These are phyloP conservation scores for Hybognathus amarus DNA, from an alignment of 2,797 vertebrate species.

Conservation along the genomic window DNA sequence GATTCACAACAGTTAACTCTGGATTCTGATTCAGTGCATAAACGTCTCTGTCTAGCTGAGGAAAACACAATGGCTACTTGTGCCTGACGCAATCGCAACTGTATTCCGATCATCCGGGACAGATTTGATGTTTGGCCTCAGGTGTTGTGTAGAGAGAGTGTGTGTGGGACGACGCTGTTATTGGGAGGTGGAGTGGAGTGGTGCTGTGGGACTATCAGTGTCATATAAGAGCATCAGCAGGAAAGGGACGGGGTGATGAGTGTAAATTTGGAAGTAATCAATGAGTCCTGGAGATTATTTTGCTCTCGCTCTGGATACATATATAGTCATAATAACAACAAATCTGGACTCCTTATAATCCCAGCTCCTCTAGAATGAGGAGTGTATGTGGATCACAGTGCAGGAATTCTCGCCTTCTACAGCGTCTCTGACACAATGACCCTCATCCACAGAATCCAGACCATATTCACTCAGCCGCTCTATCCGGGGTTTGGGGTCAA, in stretches of 20 bases:
- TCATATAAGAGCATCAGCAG: slow-evolving; percentile 18
- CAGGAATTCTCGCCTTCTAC: neutral
- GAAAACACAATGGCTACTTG: slow-evolving; percentile 32
- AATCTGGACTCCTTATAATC: neutral
- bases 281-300: slow-evolving; percentile 25
- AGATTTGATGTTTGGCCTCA: slow-evolving; percentile 48
- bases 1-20: slow-evolving; percentile 40
- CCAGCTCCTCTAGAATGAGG: neutral
- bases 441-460: neutral
- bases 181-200: slow-evolving; percentile 56
- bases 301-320: neutral
- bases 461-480: neutral
- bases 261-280: slow-evolving; percentile 2
- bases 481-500: slow-evolving; percentile 23
- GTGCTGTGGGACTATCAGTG: slow-evolving; percentile 40
- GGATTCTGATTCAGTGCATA: slow-evolving; percentile 43
- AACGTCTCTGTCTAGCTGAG: slow-evolving; percentile 29
- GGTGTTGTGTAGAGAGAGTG: slow-evolving; percentile 52
- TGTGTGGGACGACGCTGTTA: slow-evolving; percentile 54
- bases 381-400: slow-evolving; percentile 1
- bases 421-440: neutral
- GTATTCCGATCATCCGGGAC: slow-evolving; percentile 40
- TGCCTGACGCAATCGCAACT: neutral
- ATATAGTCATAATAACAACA: slow-evolving; percentile 6
- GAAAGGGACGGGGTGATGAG: neutral